Base-by-base conservation (phyloP, 2,888 invertebrate genomes). In the Eristalinus aeneus region DNA sequence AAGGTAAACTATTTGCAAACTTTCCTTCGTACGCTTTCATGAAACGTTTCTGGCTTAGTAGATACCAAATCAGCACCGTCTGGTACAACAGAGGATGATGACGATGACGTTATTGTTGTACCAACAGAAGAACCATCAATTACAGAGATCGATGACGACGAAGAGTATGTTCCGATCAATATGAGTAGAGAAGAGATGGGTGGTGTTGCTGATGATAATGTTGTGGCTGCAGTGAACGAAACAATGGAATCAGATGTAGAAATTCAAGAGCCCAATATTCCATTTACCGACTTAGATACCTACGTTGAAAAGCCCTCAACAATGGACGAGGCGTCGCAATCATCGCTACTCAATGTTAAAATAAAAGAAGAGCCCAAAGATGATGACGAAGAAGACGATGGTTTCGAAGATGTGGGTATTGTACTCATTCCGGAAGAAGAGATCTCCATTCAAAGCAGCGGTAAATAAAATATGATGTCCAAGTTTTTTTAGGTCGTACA, bases 341-440 rank as follows among this genome's bases (percentile, higher is more conserved):
- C 89, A 22, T 89, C 91, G 4, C 92, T 93, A 89, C 89, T 91
- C 16, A 92, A 91, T 65, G 91, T 96, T 23, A 95, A 94, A 92
- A 94, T 96, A 88, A 96, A 96, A 90, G 94, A 95, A 90, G 96
- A 96, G 90, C 96, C 96, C 0, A 89, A 95, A 16, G 96, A 96
- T 88, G 94, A 94, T 20, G 95, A 95, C 93, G 91, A 92, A 20
- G 91, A 91, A 8, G 93, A 93, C 78, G 92, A 93, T 89, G 92
- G 90, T 11, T 93, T 93, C 71, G 92, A 93, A 67, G 93, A 93
- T 88, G 92, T 93, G 31, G 93, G 93, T 46, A 92, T 92, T 5
- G 92, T 92, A 20, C 89, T 91, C 1, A 89, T 92, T 61, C 90
- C 91, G 27, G 90, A 90, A 34, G 91, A 91, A 73, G 92, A 92